A percentile compares a stretch with the other conserved stretches of the same genome.
Conservation (phyloP, 2,113 vertebrate species). For the Pongo pygmaeus region DNA sequence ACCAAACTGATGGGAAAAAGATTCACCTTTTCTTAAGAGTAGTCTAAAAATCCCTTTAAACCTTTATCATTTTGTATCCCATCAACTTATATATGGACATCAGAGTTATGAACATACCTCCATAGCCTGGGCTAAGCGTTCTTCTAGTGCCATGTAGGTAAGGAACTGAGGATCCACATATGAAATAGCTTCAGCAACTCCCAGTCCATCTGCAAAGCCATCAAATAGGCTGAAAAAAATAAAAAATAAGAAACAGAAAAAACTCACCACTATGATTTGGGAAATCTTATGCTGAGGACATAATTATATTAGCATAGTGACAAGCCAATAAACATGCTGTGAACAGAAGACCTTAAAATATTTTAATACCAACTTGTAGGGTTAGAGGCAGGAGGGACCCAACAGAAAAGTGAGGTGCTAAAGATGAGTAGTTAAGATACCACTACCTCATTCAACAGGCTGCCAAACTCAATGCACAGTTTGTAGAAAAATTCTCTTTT, state of each 20-base stretch:
- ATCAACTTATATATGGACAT: neutral
- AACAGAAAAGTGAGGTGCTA: neutral
- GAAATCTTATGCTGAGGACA: constrained; percentile 8
- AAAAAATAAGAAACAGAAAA: neutral
- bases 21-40: neutral
- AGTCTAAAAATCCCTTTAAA: neutral
- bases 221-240: constrained; percentile 81
- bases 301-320: neutral
- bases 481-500: neutral
- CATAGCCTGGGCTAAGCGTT: constrained; percentile 85
- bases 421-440: neutral
- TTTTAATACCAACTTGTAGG: neutral
- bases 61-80: constrained; percentile 1
- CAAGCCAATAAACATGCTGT: neutral
- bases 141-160: constrained; percentile 86
- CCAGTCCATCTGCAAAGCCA: constrained; percentile 85
- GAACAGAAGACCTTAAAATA: neutral
- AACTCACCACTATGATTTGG: neutral
- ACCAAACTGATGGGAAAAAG: neutral
- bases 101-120: constrained; percentile 82
- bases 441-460: neutral
- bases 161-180: constrained; percentile 84
- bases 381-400: neutral
- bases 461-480: neutral
- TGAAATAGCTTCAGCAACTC: constrained; percentile 84